phyloP scores from a whole-genome alignment of 2,797 vertebrate species.

The Mionectes olivaceus region DNA sequence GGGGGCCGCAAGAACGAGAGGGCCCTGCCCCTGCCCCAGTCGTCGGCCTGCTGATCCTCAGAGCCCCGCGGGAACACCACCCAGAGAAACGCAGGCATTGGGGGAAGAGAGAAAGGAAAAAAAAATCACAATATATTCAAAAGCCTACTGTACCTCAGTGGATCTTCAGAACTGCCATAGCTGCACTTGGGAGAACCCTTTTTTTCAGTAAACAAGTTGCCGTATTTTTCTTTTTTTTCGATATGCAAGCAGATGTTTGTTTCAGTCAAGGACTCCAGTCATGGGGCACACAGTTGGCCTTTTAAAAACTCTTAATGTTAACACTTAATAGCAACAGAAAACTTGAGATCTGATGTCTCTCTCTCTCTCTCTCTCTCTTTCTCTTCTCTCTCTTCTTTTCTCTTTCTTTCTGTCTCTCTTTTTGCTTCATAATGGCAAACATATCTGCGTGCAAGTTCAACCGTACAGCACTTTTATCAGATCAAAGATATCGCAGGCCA shows the following conservation, averaged over 20 bases:
- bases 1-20: slow-evolving; percentile 95
- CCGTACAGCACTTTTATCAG: slow-evolving; percentile 85
- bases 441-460: slow-evolving; percentile 88
- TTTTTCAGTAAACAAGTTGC: slow-evolving; percentile 82
- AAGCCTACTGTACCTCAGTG: slow-evolving; percentile 89
- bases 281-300: slow-evolving; percentile 77
- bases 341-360: slow-evolving; percentile 76
- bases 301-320: slow-evolving; percentile 78
- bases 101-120: slow-evolving; percentile 54
- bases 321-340: slow-evolving; percentile 79
- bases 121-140: slow-evolving; percentile 74
- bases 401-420: slow-evolving; percentile 75
- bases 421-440: slow-evolving; percentile 79
- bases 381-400: slow-evolving; percentile 53
- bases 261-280: slow-evolving; percentile 76
- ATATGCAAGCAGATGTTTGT: slow-evolving; percentile 83
- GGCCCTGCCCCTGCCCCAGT: slow-evolving; percentile 94
- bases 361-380: slow-evolving; percentile 51
- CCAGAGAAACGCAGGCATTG: slow-evolving; percentile 38
- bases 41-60: slow-evolving; percentile 95
- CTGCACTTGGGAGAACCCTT: slow-evolving; percentile 83
- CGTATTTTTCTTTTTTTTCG: slow-evolving; percentile 81
- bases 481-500: slow-evolving; percentile 61
- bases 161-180: slow-evolving; percentile 85
- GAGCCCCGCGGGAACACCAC: slow-evolving; percentile 26